Evolutionary conservation across 2,888 invertebrate species (phyloP), one percentile per base, ranked within the genome.

Genomic region (Steinernema scapterisci): DNA sequence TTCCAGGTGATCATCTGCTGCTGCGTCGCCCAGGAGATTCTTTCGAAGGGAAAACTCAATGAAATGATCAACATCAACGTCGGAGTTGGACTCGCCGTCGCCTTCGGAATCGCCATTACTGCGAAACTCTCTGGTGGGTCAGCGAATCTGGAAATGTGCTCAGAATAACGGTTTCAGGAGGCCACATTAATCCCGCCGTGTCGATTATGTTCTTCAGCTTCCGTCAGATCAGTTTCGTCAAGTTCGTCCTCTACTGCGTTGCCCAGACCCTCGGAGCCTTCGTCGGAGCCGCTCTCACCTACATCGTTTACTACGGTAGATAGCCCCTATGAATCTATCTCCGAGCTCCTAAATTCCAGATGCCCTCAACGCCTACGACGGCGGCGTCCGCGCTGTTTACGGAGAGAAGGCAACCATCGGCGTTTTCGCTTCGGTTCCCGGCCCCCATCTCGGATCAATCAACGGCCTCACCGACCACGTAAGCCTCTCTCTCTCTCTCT

Each of bases 381-480:
- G 86, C 38, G 90, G 89, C 7, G 82, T 76, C 3, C 84, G 89
- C 31, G 76, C 78, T 72, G 83, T 78, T 78, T 76, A 70, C 72
- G 86, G 86, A 54, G 75, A 81, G 2, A 82, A 86, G n/a, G 88
- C 86, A n/a, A 91, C 91, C 0, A 91, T 90, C 0, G 89, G 90
- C n/a, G 90, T 91, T 75, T 91, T 90, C 85, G 88, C 90, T 43
- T 91, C 91, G 0, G 91, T 89, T 79, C 90, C 91, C 1, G 87
- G 88, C 44, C 79, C 84, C 1, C 89, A 88, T 78, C 87, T 90
- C 16, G 85, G 88, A 11, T 83, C 87, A 19, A 81, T 84, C 71
- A 88, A 88, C 63, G 89, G 89, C 23, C 83, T 91, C 54, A 84
- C 88, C 9, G 91, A 91, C 82, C 90, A 91, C 89, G 90, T 90